These are phyloP conservation scores for Drepana arcuata DNA, from an alignment of 1,140 invertebrate genomes.

Conservation along the genomic window DNA sequence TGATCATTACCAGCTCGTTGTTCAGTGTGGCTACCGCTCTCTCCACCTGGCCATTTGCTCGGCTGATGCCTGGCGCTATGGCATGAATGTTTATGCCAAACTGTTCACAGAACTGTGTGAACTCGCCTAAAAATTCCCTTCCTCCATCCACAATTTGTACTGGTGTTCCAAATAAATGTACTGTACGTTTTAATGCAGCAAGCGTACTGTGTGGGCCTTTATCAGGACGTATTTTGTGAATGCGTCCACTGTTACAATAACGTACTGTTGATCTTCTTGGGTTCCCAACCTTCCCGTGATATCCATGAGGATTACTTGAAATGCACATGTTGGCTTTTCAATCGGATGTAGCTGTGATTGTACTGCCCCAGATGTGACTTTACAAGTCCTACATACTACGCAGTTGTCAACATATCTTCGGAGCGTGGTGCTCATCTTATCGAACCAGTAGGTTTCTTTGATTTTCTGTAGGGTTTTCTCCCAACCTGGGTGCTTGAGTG, in stretches of 20 bases:
- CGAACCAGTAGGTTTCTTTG: constrained; percentile 21
- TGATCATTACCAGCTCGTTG: constrained; percentile 21
- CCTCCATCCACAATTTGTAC: constrained; percentile 24
- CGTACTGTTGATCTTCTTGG: constrained; percentile 16
- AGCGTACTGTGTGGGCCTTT: constrained; percentile 18
- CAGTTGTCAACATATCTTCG: constrained; percentile 22
- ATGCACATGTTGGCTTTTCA: constrained; percentile 20
- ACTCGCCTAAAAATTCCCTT: constrained; percentile 24
- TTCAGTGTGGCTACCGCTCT: constrained; percentile 19
- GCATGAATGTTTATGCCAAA: constrained; percentile 18
- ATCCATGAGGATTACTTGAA: constrained; percentile 27
- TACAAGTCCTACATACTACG: constrained; percentile 16
- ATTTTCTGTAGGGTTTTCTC: constrained; percentile 27
- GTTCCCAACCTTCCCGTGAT: constrained; percentile 32
- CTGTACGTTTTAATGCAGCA: constrained; percentile 14
- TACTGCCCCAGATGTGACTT: constrained; percentile 18
- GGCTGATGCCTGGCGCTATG: constrained; percentile 19
- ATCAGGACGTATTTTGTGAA: constrained; percentile 34
- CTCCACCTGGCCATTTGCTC: constrained; percentile 29
- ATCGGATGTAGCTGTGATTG: constrained; percentile 29
- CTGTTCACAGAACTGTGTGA: constrained; percentile 16
- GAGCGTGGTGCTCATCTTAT: constrained; percentile 16
- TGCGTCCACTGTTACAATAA: constrained; percentile 38
- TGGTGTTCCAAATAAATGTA: constrained; percentile 29
- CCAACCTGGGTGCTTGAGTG: constrained; percentile 23